Conservation (phyloP, 2,888 invertebrate genomes). For the Cantharis lateralis region DNA sequence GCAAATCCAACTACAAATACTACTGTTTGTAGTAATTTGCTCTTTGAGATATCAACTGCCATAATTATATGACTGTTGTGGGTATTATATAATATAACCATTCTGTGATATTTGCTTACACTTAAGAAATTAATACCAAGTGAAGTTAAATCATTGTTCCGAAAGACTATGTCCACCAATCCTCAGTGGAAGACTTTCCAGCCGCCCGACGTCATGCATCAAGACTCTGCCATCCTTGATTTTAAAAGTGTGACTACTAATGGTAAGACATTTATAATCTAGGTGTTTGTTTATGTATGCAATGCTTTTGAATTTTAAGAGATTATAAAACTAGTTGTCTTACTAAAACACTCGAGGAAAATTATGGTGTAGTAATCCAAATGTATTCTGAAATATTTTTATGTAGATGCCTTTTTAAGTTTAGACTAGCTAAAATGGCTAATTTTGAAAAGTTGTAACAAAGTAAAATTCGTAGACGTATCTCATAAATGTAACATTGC, state of each 20-base stretch:
- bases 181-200: conserved; percentile 90
- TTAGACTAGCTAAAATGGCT: too few species aligned
- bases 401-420: neutral
- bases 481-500: too few species aligned
- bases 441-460: too few species aligned
- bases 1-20: conserved; percentile 22
- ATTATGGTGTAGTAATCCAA: neutral
- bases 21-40: conserved; percentile 25
- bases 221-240: conserved; percentile 80
- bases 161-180: conserved; percentile 73
- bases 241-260: conserved; percentile 73
- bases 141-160: conserved; percentile 51
- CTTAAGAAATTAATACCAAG: conserved; percentile 57
- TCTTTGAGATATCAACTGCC: conserved; percentile 48
- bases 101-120: conserved; percentile 66
- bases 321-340: neutral
- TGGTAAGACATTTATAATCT: conserved; percentile 42
- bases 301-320: neutral
- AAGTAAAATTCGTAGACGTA: too few species aligned
- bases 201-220: conserved; percentile 81
- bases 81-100: conserved; percentile 58
- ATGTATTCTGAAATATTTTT: neutral
- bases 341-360: neutral
- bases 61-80: conserved; percentile 46
- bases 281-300: neutral